Evolutionary conservation across 2,888 invertebrate genomes (phyloP), one percentile per base, ranked within the genome.

Genomic region (Thereva nobilitata): DNA sequence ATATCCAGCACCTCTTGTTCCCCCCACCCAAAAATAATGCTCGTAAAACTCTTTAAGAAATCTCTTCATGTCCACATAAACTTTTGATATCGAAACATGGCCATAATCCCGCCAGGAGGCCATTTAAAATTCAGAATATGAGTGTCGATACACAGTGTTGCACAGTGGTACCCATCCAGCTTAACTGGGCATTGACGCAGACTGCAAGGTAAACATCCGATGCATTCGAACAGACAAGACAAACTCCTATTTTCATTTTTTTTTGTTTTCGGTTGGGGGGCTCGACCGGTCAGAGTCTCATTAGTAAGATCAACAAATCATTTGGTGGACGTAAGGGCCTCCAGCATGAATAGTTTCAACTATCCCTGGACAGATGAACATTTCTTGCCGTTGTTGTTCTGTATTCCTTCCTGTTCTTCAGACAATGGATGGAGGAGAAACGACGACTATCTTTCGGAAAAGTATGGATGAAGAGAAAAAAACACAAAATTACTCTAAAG

Each of bases 231-330:
- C 61, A 41, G 10, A 37, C n/a, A 42, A 59, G 45, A 35, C 50
- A 12, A 23, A 23, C 23, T 23, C 2, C 23, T 23, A 23, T 23
- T 2, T 23, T 23, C 2, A 23, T 23, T 2, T 23, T 23, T 23
- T 23, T 2, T 23, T 23, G 1, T 23, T 23, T 23, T 23, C 23
- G 23, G 23, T 23, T 23, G 23, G 23, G 23, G 23, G 23, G 23
- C 23, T 23, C 23, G 23, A 23, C 23, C 23, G 23, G 23, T 23
- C 23, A 23, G 23, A 49, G 54, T 49, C 68, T 68, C 68, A 68
- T 68, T 68, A 68, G 68, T 50, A 68, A 65, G 57, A 68, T 68
- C 68, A 66, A 68, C 68, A 68, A 68, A 65, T 61, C 61, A 61
- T 61, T 61, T 61, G 61, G 50, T 41, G 41, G 61, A 61, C 50